Evolutionary conservation across 2,797 vertebrate species (phyloP).

Genomic region (Pseudopleuronectes americanus): DNA sequence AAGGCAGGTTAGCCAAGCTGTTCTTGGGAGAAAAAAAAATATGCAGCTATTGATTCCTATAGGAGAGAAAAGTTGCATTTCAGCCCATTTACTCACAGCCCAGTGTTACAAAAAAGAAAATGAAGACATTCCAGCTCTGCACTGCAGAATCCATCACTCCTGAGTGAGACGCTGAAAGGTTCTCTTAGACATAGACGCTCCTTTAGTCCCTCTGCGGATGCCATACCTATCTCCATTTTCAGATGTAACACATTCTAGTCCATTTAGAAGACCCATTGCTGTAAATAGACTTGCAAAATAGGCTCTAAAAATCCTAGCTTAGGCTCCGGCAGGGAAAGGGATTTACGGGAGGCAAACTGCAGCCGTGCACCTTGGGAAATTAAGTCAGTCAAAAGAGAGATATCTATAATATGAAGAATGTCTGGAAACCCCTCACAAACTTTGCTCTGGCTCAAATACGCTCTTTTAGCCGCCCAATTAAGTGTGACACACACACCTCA

Average conservation of each 20-base stretch:
- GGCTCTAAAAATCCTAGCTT: constrained; percentile 46
- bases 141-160: constrained; percentile 17
- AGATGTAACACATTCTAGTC: constrained; percentile 40
- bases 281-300: constrained; percentile 54
- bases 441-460: constrained; percentile 51
- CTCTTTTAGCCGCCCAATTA: constrained; percentile 73
- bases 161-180: constrained; percentile 38
- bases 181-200: constrained; percentile 29
- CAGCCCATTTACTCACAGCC: no score
- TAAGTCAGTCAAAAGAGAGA: constrained; percentile 69
- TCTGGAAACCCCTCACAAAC: constrained; percentile 50
- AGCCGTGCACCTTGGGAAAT: constrained; percentile 76
- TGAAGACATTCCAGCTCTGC: constrained; percentile 5
- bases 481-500: constrained; percentile 58
- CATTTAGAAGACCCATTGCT: constrained; percentile 43
- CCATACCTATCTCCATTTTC: constrained; percentile 33
- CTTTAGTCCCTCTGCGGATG: constrained; percentile 20
- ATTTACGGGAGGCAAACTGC: constrained; percentile 65
- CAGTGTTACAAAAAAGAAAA: not conserved
- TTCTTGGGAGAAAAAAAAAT: no score
- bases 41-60: not conserved
- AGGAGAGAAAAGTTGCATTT: constrained; percentile 6
- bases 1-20: not conserved
- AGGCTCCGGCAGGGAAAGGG: constrained; percentile 37
- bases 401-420: constrained; percentile 65